phyloP scores from a whole-genome alignment of 2,888 invertebrate genomes.

The Hemistola chrysoprasaria region DNA sequence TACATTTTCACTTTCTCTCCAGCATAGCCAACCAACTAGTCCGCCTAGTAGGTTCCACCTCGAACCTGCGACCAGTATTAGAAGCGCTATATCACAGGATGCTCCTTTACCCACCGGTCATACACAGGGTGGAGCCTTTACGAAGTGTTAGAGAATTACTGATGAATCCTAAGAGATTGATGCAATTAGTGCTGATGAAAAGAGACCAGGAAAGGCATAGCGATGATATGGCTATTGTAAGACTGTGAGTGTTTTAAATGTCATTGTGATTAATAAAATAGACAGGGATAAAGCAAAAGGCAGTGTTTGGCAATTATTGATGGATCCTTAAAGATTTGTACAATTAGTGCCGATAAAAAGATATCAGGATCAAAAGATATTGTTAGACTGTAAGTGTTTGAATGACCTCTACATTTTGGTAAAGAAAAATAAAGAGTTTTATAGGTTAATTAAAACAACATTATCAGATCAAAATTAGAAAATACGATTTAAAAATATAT shows the following conservation, averaged over 20 bases:
- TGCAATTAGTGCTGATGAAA: conserved; percentile 87
- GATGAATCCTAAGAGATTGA: conserved; percentile 89
- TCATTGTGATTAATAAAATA: too few relatives aligned
- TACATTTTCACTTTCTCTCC: conserved; percentile 18
- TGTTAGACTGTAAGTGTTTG: conserved; percentile 86
- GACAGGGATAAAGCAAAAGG: conserved; percentile 93
- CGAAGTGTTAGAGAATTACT: conserved; percentile 91
- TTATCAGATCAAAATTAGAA: too few relatives aligned
- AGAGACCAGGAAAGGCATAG: conserved; percentile 82
- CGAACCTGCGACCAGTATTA: conserved; percentile 93
- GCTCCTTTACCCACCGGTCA: conserved; percentile 92
- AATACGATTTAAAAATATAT: too few relatives aligned
- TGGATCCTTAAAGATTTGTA: conserved; percentile 90
- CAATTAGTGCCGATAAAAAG: conserved; percentile 88
- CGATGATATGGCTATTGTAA: conserved; percentile 91
- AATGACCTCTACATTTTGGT: too few relatives aligned
- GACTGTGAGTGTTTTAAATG: conserved; percentile 85
- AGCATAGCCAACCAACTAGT: conserved; percentile 95
- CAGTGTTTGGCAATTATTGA: conserved; percentile 90
- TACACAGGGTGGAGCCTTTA: conserved; percentile 92
- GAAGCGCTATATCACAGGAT: conserved; percentile 97
- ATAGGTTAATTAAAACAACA: too few relatives aligned
- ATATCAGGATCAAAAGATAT: conserved; percentile 87
- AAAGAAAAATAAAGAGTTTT: too few relatives aligned
- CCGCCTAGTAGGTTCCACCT: conserved; percentile 92